A percentile compares a stretch with the other conserved stretches of the same genome.
Conservation (phyloP, 2,888 invertebrate species). For the Limnephilus rhombicus region DNA sequence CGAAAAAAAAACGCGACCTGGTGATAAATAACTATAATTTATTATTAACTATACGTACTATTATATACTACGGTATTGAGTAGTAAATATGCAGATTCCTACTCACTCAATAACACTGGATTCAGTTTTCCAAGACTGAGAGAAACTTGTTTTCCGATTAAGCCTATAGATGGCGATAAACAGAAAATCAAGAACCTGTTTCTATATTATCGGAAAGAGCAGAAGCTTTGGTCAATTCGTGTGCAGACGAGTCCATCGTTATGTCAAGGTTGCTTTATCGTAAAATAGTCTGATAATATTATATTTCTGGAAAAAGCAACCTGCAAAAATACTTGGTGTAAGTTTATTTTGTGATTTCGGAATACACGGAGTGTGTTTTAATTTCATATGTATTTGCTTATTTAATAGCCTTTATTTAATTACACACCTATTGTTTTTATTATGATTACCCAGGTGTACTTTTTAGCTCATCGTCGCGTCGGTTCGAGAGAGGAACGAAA, state of each 20-base stretch:
- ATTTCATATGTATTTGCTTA: no score
- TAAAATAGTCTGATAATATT: neutral
- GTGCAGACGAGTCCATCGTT: neutral
- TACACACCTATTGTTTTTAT: no score
- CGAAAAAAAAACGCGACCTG: no score
- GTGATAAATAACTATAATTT: no score
- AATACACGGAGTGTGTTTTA: no score
- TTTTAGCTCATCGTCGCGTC: no score
- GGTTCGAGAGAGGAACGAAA: no score
- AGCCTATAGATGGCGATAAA: constrained; percentile 17
- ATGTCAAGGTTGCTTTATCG: neutral
- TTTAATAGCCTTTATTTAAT: no score
- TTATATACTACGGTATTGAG: neutral
- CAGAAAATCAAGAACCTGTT: constrained; percentile 18
- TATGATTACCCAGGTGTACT: no score
- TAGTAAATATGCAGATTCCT: neutral
- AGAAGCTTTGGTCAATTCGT: neutral
- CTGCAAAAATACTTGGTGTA: neutral
- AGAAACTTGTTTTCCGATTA: constrained; percentile 3
- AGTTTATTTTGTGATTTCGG: neutral
- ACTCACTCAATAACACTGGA: neutral
- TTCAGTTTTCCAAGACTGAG: neutral
- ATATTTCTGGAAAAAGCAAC: neutral
- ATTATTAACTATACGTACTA: neutral
- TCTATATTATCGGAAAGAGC: neutral